Base-by-base conservation (phyloP, 2,797 vertebrate species). In the Echiichthys vipera region DNA sequence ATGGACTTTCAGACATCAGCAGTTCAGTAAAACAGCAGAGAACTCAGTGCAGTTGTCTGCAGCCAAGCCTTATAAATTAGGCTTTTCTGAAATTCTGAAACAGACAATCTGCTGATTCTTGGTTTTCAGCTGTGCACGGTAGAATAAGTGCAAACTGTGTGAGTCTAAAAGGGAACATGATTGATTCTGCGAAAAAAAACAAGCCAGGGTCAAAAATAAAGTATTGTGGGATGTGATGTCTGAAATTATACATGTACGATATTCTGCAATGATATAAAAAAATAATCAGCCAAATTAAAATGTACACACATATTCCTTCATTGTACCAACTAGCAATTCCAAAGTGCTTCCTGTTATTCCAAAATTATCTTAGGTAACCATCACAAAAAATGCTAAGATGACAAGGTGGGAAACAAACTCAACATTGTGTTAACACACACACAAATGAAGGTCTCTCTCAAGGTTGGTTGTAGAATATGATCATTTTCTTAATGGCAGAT, bases 401-500 rank as follows among this genome's bases (percentile, higher is more conserved):
- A 58, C 14, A 56, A 55, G 46, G 57, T 61, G 17, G 34, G 34
- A 32, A 50, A 73, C 58, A 15, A 32, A 49, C 55, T 61, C 15
- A 49, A 53, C 6, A 1, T n/a, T n/a, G 5, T 32, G 9, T 36
- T 30, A 20, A 66, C 14, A 45, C 27, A 70, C 39, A 46, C 36
- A 75, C 6, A 54, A 24, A 65, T 34, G 9, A 71, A 74, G 29
- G 40, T 45, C 24, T 65, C 29, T 45, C 24, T 47, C 9, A 22
- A 72, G 72, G 10, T 36, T 42, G 30, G 24, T 61, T 59, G 69
- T 51, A 63, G 24, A 70, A 82, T 68, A 58, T 39, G 30, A 49
- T 50, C 11, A 62, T 32, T 75, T 70, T 82, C 45, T 42, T 68
- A 70, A 83, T 65, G 34, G 65, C 11, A 2, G n/a, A 80, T 27